phyloP scores from a whole-genome alignment of 2,888 invertebrate species.

The Pyrrhia umbra region DNA sequence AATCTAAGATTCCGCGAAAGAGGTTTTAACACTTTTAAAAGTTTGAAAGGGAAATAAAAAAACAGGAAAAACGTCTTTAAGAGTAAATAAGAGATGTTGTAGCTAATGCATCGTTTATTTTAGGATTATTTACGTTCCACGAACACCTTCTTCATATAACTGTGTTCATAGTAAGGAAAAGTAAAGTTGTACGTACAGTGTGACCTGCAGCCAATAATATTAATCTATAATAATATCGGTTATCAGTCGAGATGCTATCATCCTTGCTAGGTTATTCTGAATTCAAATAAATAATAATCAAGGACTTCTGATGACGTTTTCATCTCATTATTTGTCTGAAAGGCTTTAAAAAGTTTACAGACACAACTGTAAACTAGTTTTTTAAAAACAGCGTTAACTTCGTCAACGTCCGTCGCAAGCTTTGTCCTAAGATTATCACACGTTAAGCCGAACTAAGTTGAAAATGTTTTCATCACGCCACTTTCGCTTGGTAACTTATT shows the following conservation, averaged over 20 bases:
- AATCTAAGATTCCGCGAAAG: neutral
- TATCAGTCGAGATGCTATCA: neutral
- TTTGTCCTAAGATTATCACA: constrained; percentile 30
- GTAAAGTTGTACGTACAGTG: neutral
- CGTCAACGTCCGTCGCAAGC: constrained; percentile 3
- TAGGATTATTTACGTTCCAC: constrained; percentile 1
- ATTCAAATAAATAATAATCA: constrained; percentile 23
- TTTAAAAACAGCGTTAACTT: constrained; percentile 22
- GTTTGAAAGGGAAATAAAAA: neutral
- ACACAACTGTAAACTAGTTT: constrained; percentile 2
- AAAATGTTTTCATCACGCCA: constrained; percentile 40
- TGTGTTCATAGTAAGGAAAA: neutral
- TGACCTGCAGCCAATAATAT: neutral
- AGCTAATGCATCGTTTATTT: neutral
- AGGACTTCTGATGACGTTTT: constrained; percentile 9
- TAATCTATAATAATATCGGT: constrained; percentile 2
- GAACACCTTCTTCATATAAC: neutral
- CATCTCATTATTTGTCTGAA: constrained; percentile 20
- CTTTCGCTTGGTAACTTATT: constrained; percentile 26
- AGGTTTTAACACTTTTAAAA: constrained; percentile 8
- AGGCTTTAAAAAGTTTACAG: constrained; percentile 5
- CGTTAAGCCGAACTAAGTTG: constrained; percentile 29
- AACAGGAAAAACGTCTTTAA: neutral
- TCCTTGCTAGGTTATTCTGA: neutral
- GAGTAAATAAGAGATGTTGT: constrained; percentile 9